A percentile compares a stretch with the other conserved stretches of the same genome.
These are phyloP conservation scores for Lontra canadensis DNA, from an alignment of 2,113 vertebrate genomes.

Conservation along the genomic window DNA sequence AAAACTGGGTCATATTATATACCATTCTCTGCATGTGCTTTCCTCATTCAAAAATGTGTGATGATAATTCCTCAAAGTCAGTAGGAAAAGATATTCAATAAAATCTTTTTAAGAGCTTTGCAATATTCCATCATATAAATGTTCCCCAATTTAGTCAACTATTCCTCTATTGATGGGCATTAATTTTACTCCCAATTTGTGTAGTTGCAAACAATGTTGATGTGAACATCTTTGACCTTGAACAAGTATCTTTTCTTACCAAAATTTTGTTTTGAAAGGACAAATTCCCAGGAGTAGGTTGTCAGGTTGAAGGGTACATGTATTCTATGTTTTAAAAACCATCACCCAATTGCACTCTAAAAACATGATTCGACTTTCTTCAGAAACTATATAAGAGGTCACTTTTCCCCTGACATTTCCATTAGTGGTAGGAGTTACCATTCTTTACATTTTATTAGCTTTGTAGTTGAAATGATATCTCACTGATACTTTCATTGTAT, in stretches of 20 bases:
- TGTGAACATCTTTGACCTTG: neutral
- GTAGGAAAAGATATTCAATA: neutral
- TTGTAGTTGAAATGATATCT: neutral
- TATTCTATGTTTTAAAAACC: neutral
- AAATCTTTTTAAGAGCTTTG: neutral
- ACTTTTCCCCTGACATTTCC: neutral
- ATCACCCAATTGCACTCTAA: neutral
- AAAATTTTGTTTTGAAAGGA: neutral
- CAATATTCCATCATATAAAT: neutral
- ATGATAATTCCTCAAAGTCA: neutral
- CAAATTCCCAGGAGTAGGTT: neutral
- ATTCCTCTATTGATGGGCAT: neutral
- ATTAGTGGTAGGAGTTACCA: neutral
- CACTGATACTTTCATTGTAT: neutral
- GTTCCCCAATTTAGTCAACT: neutral
- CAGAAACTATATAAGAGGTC: neutral
- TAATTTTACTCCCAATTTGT: constrained; percentile 5
- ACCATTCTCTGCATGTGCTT: neutral
- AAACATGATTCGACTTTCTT: neutral
- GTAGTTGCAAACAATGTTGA: neutral
- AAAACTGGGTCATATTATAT: neutral
- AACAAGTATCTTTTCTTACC: neutral
- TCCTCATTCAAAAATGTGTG: neutral
- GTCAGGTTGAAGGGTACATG: neutral
- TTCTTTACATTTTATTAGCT: neutral